Conservation (phyloP, 2,888 invertebrate species). For the Temnothorax unifasciatus region DNA sequence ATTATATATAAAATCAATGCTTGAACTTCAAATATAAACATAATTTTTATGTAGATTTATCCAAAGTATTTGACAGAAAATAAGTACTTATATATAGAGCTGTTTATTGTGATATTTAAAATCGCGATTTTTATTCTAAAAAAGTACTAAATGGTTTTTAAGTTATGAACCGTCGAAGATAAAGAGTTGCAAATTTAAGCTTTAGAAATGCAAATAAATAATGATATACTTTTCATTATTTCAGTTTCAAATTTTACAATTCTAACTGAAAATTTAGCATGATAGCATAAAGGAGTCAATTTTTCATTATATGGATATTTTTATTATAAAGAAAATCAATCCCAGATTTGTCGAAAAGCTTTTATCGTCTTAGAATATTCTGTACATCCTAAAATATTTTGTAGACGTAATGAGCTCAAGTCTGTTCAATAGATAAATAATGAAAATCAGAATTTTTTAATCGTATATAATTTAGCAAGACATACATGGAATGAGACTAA, state of each 20-base stretch:
- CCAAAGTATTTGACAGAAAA: not conserved
- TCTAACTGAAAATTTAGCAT: not conserved
- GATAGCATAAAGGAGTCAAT: not conserved
- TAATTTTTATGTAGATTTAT: constrained; percentile 18
- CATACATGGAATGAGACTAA: not conserved
- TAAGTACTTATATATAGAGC: not conserved
- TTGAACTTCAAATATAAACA: not conserved
- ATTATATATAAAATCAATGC: not conserved
- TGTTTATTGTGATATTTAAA: not conserved
- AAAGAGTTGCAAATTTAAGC: not conserved
- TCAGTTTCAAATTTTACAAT: not conserved
- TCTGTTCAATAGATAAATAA: not conserved
- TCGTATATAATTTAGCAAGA: not conserved
- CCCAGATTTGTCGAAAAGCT: not conserved
- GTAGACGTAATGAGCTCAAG: not conserved
- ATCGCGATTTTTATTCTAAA: not conserved
- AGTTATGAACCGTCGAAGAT: not conserved
- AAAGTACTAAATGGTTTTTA: not conserved
- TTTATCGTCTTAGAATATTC: not conserved
- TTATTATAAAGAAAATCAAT: not conserved
- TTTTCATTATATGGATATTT: not conserved
- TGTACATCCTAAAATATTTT: not conserved
- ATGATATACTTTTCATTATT: not conserved
- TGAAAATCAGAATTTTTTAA: not conserved
- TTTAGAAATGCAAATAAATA: not conserved